Evolutionary conservation across 2,797 vertebrate genomes (phyloP), one percentile per base, ranked within the genome.

Genomic region (Pangasius mekongensis): DNA sequence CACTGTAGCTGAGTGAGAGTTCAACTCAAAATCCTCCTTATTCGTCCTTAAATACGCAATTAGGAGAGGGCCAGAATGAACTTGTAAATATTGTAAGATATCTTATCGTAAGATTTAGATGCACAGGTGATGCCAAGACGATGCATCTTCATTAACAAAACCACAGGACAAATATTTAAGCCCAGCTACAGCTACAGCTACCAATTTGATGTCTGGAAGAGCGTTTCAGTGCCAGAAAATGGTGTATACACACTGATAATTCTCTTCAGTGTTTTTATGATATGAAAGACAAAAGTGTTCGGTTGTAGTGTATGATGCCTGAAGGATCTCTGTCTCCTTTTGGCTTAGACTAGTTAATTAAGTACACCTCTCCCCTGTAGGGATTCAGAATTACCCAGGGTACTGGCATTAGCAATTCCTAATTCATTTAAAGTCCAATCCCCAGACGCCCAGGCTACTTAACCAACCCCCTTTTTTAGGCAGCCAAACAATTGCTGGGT

Each of bases 391-490:
- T 66, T 64, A 85, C 89, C 58, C 84, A 56, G 85, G 89, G 90
- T 54, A 83, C 69, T 83, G 64, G 81, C 83, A 90, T 88, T 87
- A 90, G 73, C 85, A 71, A 43, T 49, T 74, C 73, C 83, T 88
- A 89, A 89, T 91, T 89, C 81, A 84, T 89, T 90, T 87, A 62
- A 76, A 76, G 52, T 88, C 20, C 71, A 86, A 58, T 89, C 89
- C 56, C 87, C 86, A 85, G 82, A 89, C 83, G 33, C 71, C 56
- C 58, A 24, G 62, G 36, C 73, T 88, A 71, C 71, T 69, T 85
- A 58, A 67, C 84, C 83, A 58, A 0, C 62, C 62, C 82, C 62
- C n/a, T 85, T 36, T 30, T 39, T 52, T 54, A 85, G 83, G 5
- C 58, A 77, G 30, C 83, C 58, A 88, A 87, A 84, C 30, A 66